Conservation (phyloP, 2,797 vertebrate species). For the Melanotaenia pygmaea region DNA sequence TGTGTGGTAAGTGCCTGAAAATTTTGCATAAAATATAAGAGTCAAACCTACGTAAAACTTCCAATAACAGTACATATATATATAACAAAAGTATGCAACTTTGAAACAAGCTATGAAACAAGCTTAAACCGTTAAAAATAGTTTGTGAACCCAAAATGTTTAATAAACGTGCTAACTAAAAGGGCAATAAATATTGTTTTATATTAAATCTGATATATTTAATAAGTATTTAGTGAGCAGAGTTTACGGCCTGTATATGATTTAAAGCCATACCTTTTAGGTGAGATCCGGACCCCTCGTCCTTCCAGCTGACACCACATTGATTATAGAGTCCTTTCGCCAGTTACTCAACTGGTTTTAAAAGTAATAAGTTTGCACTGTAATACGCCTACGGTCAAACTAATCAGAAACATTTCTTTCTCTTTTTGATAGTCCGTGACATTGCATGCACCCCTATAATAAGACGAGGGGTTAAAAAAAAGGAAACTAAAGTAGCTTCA, state of each 20-base stretch:
- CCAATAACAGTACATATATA: background rate
- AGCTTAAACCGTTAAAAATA: background rate
- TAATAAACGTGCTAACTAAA: background rate
- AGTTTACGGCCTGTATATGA: conserved; percentile 3
- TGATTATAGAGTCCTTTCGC: conserved; percentile 77
- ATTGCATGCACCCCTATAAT: conserved; percentile 52
- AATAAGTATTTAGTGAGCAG: background rate
- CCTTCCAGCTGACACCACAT: conserved; percentile 85
- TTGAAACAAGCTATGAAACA: too few species aligned
- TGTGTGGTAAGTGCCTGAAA: background rate
- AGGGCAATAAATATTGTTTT: background rate
- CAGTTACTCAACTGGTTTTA: conserved; percentile 67
- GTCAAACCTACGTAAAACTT: background rate
- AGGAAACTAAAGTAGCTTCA: conserved; percentile 16
- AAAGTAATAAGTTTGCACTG: conserved; percentile 37
- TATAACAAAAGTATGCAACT: background rate
- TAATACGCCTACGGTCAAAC: conserved; percentile 1
- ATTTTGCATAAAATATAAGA: background rate
- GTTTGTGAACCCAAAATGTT: background rate
- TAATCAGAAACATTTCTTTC: conserved; percentile 43
- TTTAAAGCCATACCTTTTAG: conserved; percentile 81
- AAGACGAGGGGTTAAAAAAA: background rate
- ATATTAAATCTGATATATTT: background rate
- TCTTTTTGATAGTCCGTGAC: conserved; percentile 61
- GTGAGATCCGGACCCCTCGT: conserved; percentile 87